Percentiles rank a stretch among this genome's conserved stretches.
phyloP scores from a whole-genome alignment of 2,113 vertebrate species.

The Ancistrus triradiatus region DNA sequence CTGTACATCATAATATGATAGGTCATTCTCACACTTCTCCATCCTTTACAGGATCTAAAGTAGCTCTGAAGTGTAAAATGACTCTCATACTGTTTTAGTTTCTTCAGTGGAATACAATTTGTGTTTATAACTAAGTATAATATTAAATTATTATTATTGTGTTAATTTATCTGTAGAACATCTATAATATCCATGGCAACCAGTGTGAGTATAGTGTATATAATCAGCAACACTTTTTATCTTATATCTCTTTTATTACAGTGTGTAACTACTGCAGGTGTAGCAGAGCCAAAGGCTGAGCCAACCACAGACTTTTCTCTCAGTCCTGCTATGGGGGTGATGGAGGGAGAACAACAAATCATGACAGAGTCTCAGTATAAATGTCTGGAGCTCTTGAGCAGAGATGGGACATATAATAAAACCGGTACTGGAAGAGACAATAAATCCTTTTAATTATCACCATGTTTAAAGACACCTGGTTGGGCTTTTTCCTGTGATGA shows the following conservation, averaged over 20 bases:
- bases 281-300: conserved; percentile 44
- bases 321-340: conserved; percentile 42
- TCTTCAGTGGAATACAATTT: no score
- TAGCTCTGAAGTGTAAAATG: no score
- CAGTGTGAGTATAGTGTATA: not conserved
- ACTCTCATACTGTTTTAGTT: no score
- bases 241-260: conserved; percentile 50
- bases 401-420: conserved; percentile 55
- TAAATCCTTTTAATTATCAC: not conserved
- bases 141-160: no score
- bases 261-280: conserved; percentile 38
- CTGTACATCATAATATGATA: conserved; percentile 48
- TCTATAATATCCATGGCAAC: not conserved
- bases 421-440: conserved; percentile 57
- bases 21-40: conserved; percentile 20
- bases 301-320: conserved; percentile 49
- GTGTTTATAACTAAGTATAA: no score
- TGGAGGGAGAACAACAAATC: conserved; percentile 44
- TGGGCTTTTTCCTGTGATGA: not conserved
- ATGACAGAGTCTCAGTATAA: conserved; percentile 55
- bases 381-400: conserved; percentile 59
- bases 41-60: no score
- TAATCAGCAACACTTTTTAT: not conserved
- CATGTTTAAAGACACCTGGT: conserved; percentile 15
- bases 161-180: no score